phyloP scores from a whole-genome alignment of 2,888 invertebrate genomes.

The Criorhina ranunculi region DNA sequence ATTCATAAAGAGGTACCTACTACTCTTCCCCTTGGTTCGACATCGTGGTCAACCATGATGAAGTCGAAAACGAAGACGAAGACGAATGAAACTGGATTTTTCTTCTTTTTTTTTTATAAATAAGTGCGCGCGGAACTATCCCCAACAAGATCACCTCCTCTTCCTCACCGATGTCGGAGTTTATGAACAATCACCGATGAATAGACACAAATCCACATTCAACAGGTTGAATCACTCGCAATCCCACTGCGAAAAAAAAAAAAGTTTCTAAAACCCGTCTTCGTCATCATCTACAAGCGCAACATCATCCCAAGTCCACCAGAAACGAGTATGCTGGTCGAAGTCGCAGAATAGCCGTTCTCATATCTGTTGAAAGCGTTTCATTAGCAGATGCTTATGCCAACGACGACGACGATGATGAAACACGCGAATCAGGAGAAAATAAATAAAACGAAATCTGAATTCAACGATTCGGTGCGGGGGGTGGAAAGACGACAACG shows the following conservation, averaged over 20 bases:
- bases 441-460: slow-evolving; percentile 34
- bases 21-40: slow-evolving; percentile 33
- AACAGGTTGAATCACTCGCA: slow-evolving; percentile 74
- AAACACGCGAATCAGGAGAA: slow-evolving; percentile 49
- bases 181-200: slow-evolving; percentile 58
- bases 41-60: slow-evolving; percentile 63
- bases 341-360: slow-evolving; percentile 2
- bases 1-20: slow-evolving; percentile 73
- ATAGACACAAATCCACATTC: slow-evolving; percentile 50
- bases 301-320: slow-evolving; percentile 21
- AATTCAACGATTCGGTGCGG: slow-evolving; percentile 40
- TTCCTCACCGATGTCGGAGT: slow-evolving; percentile 25
- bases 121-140: slow-evolving; percentile 50
- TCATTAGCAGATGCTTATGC: slow-evolving; percentile 54
- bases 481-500: not conserved
- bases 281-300: slow-evolving; percentile 54
- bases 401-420: slow-evolving; percentile 24
- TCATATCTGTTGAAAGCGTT: slow-evolving; percentile 29
- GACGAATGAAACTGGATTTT: slow-evolving; percentile 61
- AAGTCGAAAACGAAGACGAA: too few relatives aligned
- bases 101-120: slow-evolving; percentile 21
- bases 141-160: slow-evolving; percentile 61
- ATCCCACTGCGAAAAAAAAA: slow-evolving; percentile 39
- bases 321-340: slow-evolving; percentile 15
- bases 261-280: slow-evolving; percentile 53